Percentiles rank a stretch among this genome's conserved stretches.
These are phyloP conservation scores for Chymomyza procnemis DNA, from an alignment of 2,888 invertebrate genomes.

Conservation along the genomic window DNA sequence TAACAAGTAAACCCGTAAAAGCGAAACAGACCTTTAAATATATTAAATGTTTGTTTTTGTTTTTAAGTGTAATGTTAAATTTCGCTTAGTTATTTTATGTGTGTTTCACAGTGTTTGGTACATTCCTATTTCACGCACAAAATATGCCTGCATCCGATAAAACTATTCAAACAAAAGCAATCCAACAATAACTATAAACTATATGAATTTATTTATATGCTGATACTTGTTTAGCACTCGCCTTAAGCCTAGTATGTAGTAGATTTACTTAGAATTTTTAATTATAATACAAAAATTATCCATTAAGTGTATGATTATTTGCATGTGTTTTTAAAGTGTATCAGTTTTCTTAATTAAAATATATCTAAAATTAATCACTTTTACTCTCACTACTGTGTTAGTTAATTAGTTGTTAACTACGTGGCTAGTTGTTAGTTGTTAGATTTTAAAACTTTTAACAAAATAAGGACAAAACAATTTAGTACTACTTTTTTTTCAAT, in stretches of 20 bases:
- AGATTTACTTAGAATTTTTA: not conserved
- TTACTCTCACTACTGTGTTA: not conserved
- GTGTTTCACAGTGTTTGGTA: not conserved
- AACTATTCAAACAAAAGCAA: not conserved
- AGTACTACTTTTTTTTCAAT: not conserved
- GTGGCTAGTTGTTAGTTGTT: not conserved
- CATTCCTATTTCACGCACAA: not conserved
- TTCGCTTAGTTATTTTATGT: not conserved
- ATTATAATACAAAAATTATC: not conserved
- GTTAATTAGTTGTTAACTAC: not conserved
- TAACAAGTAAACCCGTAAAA: not conserved
- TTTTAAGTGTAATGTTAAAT: not conserved
- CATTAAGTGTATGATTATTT: not conserved
- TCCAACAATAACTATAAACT: not conserved
- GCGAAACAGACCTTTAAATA: not conserved
- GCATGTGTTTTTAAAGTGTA: not conserved
- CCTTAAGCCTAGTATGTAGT: not conserved
- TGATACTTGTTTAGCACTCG: not conserved
- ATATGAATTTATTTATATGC: not conserved
- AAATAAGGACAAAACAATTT: not conserved
- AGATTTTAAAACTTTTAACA: not conserved
- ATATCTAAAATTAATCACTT: not conserved
- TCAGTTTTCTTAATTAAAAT: constrained; percentile 10
- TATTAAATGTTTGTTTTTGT: not conserved
- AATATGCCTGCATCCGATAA: not conserved